Percentiles rank a stretch among this genome's conserved stretches.
These are phyloP conservation scores for Callionymus lyra DNA, from an alignment of 2,113 vertebrate genomes.

Conservation along the genomic window DNA sequence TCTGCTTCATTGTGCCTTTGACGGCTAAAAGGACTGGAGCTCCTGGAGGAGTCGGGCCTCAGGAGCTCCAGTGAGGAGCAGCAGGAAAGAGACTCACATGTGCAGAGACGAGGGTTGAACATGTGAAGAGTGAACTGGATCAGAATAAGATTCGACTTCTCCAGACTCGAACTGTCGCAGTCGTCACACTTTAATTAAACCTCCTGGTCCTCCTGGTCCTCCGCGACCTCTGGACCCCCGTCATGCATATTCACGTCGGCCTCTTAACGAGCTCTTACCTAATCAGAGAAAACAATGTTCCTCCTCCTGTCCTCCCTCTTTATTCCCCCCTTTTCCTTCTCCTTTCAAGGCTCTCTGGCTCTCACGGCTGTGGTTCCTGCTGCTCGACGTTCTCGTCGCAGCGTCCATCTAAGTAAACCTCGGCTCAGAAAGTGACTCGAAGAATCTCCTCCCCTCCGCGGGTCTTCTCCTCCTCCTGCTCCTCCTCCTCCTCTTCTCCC, in stretches of 20 bases:
- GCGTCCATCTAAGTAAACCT: conserved; percentile 86
- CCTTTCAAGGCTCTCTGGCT: conserved; percentile 70
- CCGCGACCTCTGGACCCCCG: conserved; percentile 82
- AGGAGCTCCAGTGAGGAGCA: conserved; percentile 41
- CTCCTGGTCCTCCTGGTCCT: conserved; percentile 74
- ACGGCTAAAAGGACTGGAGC: conserved; percentile 46
- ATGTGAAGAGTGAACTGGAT: no score
- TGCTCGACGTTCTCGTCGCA: conserved; percentile 53
- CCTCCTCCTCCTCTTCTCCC: conserved; percentile 14
- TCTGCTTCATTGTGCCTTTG: conserved; percentile 60
- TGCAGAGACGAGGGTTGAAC: conserved; percentile 19
- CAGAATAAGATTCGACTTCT: no score
- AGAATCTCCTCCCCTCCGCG: conserved; percentile 57
- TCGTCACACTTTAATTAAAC: conserved; percentile 97
- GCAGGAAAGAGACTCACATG: conserved; percentile 17
- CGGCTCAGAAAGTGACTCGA: conserved; percentile 84
- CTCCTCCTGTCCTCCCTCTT: conserved; percentile 81
- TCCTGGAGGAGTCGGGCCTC: conserved; percentile 35
- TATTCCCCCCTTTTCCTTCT: conserved; percentile 81
- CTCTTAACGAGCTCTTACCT: conserved; percentile 98
- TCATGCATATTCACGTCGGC: conserved; percentile 98
- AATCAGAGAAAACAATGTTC: conserved; percentile 96
- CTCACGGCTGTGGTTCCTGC: conserved; percentile 71
- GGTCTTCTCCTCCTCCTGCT: conserved; percentile 6
- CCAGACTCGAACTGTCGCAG: conserved; percentile 48